phyloP scores from a whole-genome alignment of 2,888 invertebrate species.

The Elegia similella region DNA sequence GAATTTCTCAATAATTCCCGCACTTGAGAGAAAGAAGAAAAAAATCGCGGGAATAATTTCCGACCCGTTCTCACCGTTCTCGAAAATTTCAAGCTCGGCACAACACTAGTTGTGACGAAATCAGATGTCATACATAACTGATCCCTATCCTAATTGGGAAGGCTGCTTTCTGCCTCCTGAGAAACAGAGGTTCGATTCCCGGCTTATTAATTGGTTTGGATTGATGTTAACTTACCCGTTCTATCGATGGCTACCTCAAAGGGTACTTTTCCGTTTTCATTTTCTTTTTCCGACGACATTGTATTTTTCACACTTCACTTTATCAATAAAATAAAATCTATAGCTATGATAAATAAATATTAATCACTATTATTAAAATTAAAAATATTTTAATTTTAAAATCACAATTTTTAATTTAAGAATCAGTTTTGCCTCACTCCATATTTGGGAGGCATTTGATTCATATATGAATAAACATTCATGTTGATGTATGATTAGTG shows the following conservation, averaged over 20 bases:
- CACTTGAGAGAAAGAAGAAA: no score
- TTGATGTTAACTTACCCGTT: slow-evolving; percentile 3
- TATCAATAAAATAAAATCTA: not conserved
- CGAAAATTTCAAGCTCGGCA: no score
- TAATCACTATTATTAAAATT: not conserved
- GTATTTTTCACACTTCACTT: not conserved
- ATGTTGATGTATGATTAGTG: not conserved
- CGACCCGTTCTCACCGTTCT: no score
- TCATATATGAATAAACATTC: not conserved
- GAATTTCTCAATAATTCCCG: no score
- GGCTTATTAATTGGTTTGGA: no score
- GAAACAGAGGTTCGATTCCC: no score
- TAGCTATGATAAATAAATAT: not conserved
- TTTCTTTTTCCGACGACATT: not conserved
- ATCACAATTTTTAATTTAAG: not conserved
- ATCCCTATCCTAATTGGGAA: no score
- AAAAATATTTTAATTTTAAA: no score
- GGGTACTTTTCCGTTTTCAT: not conserved
- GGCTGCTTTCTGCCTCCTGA: no score
- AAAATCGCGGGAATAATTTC: no score
- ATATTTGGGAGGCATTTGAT: not conserved
- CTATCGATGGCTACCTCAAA: slow-evolving; percentile 16
- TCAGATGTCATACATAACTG: no score
- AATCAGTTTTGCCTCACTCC: not conserved
- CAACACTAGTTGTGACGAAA: no score